These are phyloP conservation scores for Holacanthus passer DNA, from an alignment of 2,113 vertebrate genomes.

Conservation along the genomic window DNA sequence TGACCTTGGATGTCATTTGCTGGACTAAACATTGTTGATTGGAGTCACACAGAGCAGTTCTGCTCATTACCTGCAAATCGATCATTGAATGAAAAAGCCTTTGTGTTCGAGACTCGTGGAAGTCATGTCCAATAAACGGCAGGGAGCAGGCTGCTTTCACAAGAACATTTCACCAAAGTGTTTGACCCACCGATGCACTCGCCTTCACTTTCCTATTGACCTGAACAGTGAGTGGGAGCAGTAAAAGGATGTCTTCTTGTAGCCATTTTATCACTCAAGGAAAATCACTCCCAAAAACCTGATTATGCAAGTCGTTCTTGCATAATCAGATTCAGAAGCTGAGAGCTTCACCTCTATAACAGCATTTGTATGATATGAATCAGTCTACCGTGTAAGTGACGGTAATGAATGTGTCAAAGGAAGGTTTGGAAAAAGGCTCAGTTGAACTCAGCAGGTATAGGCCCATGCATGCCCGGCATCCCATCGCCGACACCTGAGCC, in stretches of 20 bases:
- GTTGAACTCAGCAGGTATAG: slow-evolving; percentile 6
- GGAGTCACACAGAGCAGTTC: neutral
- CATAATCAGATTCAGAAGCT: slow-evolving; percentile 48
- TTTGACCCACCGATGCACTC: slow-evolving; percentile 21
- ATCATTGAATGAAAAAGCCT: slow-evolving; percentile 22
- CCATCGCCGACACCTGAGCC: slow-evolving; percentile 50
- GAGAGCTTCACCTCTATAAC: slow-evolving; percentile 25
- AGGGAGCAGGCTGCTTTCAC: slow-evolving; percentile 13
- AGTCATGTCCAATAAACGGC: slow-evolving; percentile 20
- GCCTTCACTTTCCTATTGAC: slow-evolving; percentile 29
- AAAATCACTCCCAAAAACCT: slow-evolving; percentile 42
- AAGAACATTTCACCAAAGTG: slow-evolving; percentile 7
- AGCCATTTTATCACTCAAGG: slow-evolving; percentile 30
- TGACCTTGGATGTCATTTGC: slow-evolving; percentile 15
- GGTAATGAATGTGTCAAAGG: slow-evolving; percentile 52
- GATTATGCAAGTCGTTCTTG: slow-evolving; percentile 50
- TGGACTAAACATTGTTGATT: neutral
- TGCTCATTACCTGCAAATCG: neutral
- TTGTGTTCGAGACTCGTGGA: neutral
- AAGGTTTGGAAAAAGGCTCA: slow-evolving; percentile 16
- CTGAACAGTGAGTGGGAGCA: slow-evolving; percentile 40
- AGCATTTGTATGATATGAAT: slow-evolving; percentile 52
- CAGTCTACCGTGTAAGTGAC: slow-evolving; percentile 20
- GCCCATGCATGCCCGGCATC: slow-evolving; percentile 55
- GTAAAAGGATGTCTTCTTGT: slow-evolving; percentile 28